phyloP scores from a whole-genome alignment of 2,113 vertebrate genomes.

The Pelusios castaneus region DNA sequence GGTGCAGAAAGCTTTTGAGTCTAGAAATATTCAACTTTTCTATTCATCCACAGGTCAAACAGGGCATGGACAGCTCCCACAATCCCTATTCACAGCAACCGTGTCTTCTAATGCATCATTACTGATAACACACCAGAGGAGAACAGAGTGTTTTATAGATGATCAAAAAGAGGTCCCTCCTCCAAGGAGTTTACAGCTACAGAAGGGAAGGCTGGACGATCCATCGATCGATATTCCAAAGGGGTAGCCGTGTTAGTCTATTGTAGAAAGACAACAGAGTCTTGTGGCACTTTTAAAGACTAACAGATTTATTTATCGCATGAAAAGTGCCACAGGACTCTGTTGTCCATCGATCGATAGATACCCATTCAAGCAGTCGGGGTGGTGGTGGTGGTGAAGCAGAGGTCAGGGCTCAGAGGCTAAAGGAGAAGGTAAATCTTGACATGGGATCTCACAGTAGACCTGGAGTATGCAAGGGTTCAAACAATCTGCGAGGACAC shows the following conservation, averaged over 20 bases:
- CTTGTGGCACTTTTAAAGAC: no score
- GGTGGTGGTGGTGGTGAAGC: neutral
- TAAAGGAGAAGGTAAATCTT: neutral
- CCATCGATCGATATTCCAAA: no score
- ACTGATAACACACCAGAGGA: fast-evolving
- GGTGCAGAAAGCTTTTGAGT: neutral
- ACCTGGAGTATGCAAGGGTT: neutral
- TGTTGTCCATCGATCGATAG: no score
- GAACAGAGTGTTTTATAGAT: fast-evolving
- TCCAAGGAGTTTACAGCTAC: neutral
- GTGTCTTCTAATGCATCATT: neutral
- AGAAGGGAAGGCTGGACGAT: neutral
- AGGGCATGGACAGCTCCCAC: neutral
- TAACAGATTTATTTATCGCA: no score
- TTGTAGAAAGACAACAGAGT: no score
- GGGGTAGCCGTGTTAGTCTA: no score
- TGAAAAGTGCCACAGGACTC: no score
- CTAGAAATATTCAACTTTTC: neutral
- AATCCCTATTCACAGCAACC: neutral
- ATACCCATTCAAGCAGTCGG: no score
- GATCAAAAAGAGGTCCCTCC: neutral
- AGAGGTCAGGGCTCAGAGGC: neutral
- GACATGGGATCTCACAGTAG: neutral
- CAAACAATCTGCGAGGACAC: no score
- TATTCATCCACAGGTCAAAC: neutral